phyloP scores from a whole-genome alignment of 2,888 invertebrate species.

The Lydus trimaculatus region DNA sequence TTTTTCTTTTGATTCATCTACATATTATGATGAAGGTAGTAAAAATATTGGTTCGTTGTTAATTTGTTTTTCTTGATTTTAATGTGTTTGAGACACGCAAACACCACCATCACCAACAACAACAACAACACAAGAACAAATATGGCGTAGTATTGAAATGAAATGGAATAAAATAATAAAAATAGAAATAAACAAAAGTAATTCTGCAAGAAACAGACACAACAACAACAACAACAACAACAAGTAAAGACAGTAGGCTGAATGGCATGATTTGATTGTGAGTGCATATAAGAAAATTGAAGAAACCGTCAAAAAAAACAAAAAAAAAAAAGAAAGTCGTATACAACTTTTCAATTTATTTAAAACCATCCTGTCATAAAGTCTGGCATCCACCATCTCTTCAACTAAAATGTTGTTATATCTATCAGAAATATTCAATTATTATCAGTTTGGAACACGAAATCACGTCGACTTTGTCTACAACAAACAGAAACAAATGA shows the following conservation, averaged over 20 bases:
- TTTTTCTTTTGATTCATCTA: not conserved
- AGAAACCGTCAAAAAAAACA: not conserved
- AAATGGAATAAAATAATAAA: not conserved
- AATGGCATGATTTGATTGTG: not conserved
- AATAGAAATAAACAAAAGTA: not conserved
- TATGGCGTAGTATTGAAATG: not conserved
- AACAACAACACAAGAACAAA: not conserved
- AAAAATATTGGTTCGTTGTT: conserved; percentile 8
- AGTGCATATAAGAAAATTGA: not conserved
- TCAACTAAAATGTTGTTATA: not conserved
- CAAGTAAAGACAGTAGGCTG: conserved; percentile 7
- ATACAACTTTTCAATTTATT: conserved; percentile 7
- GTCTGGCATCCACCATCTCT: not conserved
- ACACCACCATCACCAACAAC: not conserved
- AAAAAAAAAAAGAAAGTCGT: not conserved
- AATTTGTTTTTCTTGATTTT: conserved; percentile 3
- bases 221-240: not conserved
- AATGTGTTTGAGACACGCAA: conserved; percentile 5
- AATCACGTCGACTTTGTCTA: no score
- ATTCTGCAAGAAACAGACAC: not conserved
- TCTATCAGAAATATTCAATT: not conserved
- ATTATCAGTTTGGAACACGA: not conserved
- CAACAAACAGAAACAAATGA: no score
- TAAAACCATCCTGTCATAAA: conserved; percentile 2
- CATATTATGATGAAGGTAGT: conserved; percentile 1